Conservation (phyloP, 1,140 invertebrate species). For the Panulirus ornatus region DNA sequence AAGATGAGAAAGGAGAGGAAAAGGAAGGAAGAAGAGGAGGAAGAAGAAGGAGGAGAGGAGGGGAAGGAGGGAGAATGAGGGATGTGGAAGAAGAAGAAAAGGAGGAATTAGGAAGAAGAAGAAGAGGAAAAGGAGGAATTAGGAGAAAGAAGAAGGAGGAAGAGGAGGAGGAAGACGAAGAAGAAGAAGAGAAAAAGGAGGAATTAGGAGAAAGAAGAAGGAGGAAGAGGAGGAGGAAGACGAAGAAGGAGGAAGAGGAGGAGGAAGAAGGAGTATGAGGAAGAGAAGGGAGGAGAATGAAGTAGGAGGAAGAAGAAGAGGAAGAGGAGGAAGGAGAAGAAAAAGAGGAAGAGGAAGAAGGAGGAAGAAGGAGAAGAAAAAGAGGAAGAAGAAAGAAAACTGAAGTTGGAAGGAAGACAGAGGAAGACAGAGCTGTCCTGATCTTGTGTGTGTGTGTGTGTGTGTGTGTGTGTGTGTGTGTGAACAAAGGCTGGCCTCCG, state of each 20-base stretch:
- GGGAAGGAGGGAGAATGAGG: not conserved
- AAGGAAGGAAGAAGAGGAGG: not conserved
- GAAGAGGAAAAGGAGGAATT: not conserved
- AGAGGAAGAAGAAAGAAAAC: not conserved
- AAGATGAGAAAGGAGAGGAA: not conserved
- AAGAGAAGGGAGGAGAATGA: too few relatives aligned
- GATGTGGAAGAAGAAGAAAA: not conserved
- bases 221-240: too few relatives aligned
- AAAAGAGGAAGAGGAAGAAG: too few relatives aligned
- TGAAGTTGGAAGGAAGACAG: not conserved
- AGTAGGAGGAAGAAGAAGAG: too few relatives aligned
- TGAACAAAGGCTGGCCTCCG: slow-evolving; percentile 15
- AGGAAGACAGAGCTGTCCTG: not conserved
- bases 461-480: slow-evolving; percentile 36
- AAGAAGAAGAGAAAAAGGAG: not conserved
- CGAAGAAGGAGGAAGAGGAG: too few relatives aligned
- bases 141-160: not conserved
- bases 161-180: not conserved
- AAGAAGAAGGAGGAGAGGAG: not conserved
- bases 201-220: too few relatives aligned
- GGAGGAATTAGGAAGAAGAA: not conserved
- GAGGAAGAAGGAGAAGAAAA: too few relatives aligned
- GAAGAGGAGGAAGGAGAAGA: too few relatives aligned
- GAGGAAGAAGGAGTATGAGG: too few relatives aligned
- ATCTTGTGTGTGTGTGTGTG: not conserved